phyloP scores from a whole-genome alignment of 2,888 invertebrate species.

The Leucania comma region DNA sequence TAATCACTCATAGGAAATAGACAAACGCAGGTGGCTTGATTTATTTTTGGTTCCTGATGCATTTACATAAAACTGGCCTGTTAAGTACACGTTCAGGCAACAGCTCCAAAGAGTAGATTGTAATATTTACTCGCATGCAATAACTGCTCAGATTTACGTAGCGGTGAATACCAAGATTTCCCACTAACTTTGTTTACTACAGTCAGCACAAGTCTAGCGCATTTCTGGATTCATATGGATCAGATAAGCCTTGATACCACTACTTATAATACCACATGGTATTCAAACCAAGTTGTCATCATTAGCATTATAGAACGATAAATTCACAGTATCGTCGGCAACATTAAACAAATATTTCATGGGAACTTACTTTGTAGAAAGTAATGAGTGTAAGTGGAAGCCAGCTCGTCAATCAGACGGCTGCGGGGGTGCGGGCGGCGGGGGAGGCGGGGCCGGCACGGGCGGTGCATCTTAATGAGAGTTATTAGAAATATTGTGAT shows the following conservation, averaged over 20 bases:
- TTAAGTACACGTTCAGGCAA: background rate
- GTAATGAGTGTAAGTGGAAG: constrained; percentile 19
- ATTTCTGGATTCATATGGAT: background rate
- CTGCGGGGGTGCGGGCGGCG: background rate
- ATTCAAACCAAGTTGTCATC: constrained; percentile 31
- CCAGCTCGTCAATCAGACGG: constrained; percentile 2
- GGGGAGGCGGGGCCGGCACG: background rate
- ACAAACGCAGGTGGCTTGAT: constrained; percentile 8
- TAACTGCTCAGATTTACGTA: background rate
- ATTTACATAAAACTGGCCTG: constrained; percentile 25
- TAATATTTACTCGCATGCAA: background rate
- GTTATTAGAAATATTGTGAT: constrained; percentile 60
- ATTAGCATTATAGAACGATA: constrained; percentile 31
- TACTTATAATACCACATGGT: background rate
- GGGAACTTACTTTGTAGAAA: constrained; percentile 36
- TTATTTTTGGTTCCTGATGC: constrained; percentile 10
- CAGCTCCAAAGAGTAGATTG: background rate
- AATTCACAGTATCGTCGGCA: constrained; percentile 29
- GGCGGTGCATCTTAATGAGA: constrained; percentile 26
- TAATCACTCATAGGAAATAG: constrained; percentile 31
- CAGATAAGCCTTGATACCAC: constrained; percentile 14
- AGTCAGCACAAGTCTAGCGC: background rate
- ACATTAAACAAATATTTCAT: constrained; percentile 39
- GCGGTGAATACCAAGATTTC: background rate
- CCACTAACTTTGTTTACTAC: background rate